These are phyloP conservation scores for Bungarus multicinctus DNA, from an alignment of 2,113 vertebrate species.

Conservation along the genomic window DNA sequence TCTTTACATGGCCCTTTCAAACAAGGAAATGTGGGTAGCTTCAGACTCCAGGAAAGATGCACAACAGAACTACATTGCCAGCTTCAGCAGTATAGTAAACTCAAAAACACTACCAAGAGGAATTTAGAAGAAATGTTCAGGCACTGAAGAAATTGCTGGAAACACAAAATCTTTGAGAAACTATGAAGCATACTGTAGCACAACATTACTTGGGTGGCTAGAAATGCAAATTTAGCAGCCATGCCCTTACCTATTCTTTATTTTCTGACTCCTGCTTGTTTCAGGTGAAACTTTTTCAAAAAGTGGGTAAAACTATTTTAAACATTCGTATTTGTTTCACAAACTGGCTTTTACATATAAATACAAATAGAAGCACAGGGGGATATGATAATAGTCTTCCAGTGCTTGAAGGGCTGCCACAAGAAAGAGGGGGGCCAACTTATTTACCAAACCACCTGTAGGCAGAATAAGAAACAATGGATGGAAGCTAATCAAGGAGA, in stretches of 20 bases:
- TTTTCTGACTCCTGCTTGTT: background rate
- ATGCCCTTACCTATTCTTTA: background rate
- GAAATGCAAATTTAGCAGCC: background rate
- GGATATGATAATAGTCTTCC: no score
- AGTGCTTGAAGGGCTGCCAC: no score
- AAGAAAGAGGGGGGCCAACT: background rate
- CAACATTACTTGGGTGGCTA: background rate
- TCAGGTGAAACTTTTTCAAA: background rate
- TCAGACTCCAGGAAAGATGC: background rate
- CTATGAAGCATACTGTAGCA: background rate
- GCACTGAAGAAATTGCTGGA: background rate
- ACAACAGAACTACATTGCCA: background rate
- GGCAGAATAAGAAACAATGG: background rate
- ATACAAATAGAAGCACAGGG: background rate
- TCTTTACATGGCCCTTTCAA: background rate
- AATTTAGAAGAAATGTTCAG: background rate
- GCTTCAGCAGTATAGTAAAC: background rate
- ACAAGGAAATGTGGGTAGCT: background rate
- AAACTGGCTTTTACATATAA: background rate
- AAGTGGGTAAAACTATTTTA: background rate
- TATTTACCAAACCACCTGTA: background rate
- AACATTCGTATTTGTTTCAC: background rate
- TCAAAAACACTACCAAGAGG: background rate
- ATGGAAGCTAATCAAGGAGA: background rate
- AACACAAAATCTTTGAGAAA: background rate